Evolutionary conservation across 2,797 vertebrate species (phyloP).

Genomic region (Nyctalus aviator): DNA sequence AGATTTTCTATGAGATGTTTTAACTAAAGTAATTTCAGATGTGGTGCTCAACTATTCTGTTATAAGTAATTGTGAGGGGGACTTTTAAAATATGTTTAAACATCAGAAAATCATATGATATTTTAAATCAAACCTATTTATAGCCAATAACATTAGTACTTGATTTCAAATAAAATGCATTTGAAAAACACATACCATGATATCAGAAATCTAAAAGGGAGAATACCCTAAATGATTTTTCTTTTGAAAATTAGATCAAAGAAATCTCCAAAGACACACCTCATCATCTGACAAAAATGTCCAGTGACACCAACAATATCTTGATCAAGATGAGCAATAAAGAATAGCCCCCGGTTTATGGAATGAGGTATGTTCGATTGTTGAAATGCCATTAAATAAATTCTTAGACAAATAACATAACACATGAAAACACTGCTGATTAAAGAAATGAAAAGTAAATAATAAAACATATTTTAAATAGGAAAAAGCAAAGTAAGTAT

Average conservation of each 20-base stretch:
- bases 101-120: neutral
- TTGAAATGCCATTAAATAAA: neutral
- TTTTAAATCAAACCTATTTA: neutral
- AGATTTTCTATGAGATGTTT: neutral
- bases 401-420: neutral
- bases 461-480: neutral
- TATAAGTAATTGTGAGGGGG: neutral
- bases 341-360: neutral
- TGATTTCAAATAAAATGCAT: neutral
- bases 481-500: neutral
- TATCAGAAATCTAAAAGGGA: neutral
- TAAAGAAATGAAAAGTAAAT: neutral
- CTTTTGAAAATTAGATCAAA: slow-evolving; percentile 10
- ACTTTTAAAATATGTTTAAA: neutral
- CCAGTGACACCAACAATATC: neutral
- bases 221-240: neutral
- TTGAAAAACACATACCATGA: neutral
- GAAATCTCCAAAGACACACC: neutral
- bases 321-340: neutral
- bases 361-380: neutral
- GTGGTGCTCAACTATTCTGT: neutral
- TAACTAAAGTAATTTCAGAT: neutral
- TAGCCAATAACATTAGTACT: neutral
- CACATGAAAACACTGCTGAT: neutral
- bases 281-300: neutral